Percentiles rank a stretch among this genome's conserved stretches.
Evolutionary conservation across 2,113 vertebrate genomes (phyloP).

Genomic region (Antennarius striatus): DNA sequence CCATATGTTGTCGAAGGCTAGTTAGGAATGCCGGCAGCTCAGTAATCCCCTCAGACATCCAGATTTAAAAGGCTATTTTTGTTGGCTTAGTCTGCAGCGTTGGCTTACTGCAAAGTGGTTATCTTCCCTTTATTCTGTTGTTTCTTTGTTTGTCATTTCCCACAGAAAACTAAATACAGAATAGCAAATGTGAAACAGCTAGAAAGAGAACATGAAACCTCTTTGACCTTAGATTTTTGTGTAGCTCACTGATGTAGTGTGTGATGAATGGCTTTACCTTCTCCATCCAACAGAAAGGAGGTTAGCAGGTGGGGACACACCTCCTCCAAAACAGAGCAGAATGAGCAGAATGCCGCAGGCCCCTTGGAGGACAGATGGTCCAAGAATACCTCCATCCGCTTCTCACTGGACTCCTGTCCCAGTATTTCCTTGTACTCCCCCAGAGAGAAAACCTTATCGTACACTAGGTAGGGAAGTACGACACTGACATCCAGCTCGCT

Average conservation of each 20-base stretch:
- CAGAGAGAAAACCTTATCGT: slow-evolving; percentile 86
- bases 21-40: slow-evolving; percentile 49
- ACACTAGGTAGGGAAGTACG: slow-evolving; percentile 86
- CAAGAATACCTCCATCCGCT: slow-evolving; percentile 83
- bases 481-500: slow-evolving; percentile 82
- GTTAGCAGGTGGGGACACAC: slow-evolving; percentile 88
- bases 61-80: slow-evolving; percentile 80
- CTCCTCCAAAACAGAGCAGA: slow-evolving; percentile 89
- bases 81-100: slow-evolving; percentile 64
- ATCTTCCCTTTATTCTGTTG: slow-evolving; percentile 25
- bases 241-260: background rate
- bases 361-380: slow-evolving; percentile 86
- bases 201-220: background rate
- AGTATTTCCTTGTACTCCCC: slow-evolving; percentile 88
- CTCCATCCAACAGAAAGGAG: slow-evolving; percentile 85
- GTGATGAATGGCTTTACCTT: slow-evolving; percentile 80
- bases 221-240: slow-evolving; percentile 1
- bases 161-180: slow-evolving; percentile 11
- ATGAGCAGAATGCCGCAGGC: slow-evolving; percentile 83
- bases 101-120: slow-evolving; percentile 58
- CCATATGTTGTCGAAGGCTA: slow-evolving; percentile 71
- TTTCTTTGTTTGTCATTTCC: slow-evolving; percentile 1
- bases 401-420: slow-evolving; percentile 75
- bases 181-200: slow-evolving; percentile 6
- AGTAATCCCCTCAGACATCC: slow-evolving; percentile 76